These are phyloP conservation scores for Trialeurodes vaporariorum DNA, from an alignment of 1,140 invertebrate species.

Conservation along the genomic window DNA sequence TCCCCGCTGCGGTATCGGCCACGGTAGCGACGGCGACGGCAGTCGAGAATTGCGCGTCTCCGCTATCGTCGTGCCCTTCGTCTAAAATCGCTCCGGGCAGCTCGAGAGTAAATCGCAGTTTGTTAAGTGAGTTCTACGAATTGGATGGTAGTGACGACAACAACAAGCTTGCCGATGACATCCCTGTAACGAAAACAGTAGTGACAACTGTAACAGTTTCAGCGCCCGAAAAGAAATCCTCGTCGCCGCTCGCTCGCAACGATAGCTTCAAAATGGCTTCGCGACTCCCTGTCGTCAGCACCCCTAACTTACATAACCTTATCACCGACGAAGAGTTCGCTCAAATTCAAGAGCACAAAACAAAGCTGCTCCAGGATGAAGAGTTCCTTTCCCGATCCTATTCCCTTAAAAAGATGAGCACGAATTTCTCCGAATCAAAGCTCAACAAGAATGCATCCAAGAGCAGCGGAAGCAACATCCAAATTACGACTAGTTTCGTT, in stretches of 20 bases:
- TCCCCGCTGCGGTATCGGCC: too few relatives aligned
- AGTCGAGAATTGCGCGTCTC: neutral
- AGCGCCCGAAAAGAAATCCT: neutral
- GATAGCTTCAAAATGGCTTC: constrained; percentile 25
- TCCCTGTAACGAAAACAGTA: too few relatives aligned
- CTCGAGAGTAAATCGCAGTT: neutral
- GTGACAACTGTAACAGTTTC: too few relatives aligned
- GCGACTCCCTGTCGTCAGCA: constrained; percentile 39
- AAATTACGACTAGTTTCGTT: constrained; percentile 28
- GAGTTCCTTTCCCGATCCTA: constrained; percentile 18
- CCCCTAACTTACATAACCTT: constrained; percentile 45
- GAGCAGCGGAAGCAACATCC: constrained; percentile 23
- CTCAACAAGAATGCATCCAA: constrained; percentile 11
- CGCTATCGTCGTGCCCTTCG: too few relatives aligned
- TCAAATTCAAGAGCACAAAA: neutral
- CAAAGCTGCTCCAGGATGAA: neutral
- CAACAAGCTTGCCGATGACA: too few relatives aligned
- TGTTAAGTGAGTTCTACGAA: neutral
- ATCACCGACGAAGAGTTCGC: constrained; percentile 22
- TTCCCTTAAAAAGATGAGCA: constrained; percentile 21
- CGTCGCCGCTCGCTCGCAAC: neutral
- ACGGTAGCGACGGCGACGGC: neutral
- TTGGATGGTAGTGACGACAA: neutral
- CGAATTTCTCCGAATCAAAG: constrained; percentile 16
- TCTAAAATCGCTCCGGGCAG: too few relatives aligned